phyloP scores from a whole-genome alignment of 2,888 invertebrate genomes.

The Apomyelois bistriatella region DNA sequence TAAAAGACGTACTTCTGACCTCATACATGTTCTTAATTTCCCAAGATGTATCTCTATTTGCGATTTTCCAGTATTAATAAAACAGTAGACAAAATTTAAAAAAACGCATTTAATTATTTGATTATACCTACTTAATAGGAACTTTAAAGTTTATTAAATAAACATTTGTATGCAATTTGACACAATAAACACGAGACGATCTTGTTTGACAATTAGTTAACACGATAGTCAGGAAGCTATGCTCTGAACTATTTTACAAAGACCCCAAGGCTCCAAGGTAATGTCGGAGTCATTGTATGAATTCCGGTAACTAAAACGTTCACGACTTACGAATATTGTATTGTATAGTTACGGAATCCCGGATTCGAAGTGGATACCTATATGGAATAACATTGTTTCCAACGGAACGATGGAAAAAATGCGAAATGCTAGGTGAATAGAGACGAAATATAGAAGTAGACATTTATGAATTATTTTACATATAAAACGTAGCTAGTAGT shows the following conservation, averaged over 20 bases:
- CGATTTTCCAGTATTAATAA: neutral
- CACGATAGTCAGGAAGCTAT: constrained; percentile 60
- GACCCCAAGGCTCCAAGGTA: constrained; percentile 52
- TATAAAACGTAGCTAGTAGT: too few species aligned
- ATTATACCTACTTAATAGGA: too few species aligned
- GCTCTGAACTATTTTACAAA: constrained; percentile 45
- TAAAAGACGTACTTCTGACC: constrained; percentile 20
- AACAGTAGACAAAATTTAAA: neutral
- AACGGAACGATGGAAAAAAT: too few species aligned
- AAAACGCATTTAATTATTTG: neutral
- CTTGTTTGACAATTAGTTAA: constrained; percentile 57
- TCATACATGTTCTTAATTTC: constrained; percentile 12
- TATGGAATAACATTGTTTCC: too few species aligned
- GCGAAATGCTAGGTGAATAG: neutral
- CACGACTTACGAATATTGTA: constrained; percentile 15
- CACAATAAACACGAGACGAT: constrained; percentile 43
- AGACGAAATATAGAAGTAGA: neutral
- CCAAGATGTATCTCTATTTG: constrained; percentile 1
- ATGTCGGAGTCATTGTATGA: constrained; percentile 37
- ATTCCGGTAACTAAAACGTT: constrained; percentile 30
- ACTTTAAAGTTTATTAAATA: constrained; percentile 16
- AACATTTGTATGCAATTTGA: constrained; percentile 48
- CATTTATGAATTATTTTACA: too few species aligned
- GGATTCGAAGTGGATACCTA: constrained; percentile 1
- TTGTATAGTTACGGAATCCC: constrained; percentile 12